Evolutionary conservation across 2,797 vertebrate species (phyloP), one percentile per base, ranked within the genome.

Genomic region (Acropternis orthonyx): DNA sequence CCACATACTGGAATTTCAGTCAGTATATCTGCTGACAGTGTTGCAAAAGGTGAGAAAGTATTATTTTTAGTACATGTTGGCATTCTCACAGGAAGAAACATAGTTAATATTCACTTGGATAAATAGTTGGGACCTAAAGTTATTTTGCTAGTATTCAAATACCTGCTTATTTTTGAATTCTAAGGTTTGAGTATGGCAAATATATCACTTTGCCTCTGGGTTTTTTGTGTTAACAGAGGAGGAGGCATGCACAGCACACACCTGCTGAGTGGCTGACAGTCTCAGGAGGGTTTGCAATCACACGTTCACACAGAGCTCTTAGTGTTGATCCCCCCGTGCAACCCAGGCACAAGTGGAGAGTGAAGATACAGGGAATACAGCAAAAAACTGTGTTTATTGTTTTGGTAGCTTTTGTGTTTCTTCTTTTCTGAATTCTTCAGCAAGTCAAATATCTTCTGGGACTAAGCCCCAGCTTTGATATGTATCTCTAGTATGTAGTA

Each of bases 131-230:
- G 13, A 36, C 75, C 26, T 14, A 27, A 30, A 48, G 8, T 83
- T 84, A 36, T 51, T 92, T 86, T 78, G 17, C 28, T 66, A 30
- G 37, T 34, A n/a, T 44, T 67, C 44, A 84, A 52, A 51, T 65
- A 7, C 8, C 14, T 77, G 12, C 51, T 88, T 80, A 6, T 74
- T 81, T 36, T 58, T 14, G 54, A 32, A 24, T 19, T 71, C 20
- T 43, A 41, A 24, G 41, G 12, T 14, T 66, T 77, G 79, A 61
- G 22, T 10, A 2, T 6, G 4, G 27, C 37, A 91, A 82, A 36
- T 75, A 22, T 1, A 3, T 52, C 2, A 1, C 46, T 65, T 5
- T 75, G 28, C 34, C 0, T 0, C 22, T 34, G 77, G 11, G 14
- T 55, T 86, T 71, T 44, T 44, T 59, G 6, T 55, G 21, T 56